Percentiles rank a stretch among this genome's conserved stretches.
Evolutionary conservation across 2,113 vertebrate species (phyloP).

Genomic region (Bufo gargarizans): DNA sequence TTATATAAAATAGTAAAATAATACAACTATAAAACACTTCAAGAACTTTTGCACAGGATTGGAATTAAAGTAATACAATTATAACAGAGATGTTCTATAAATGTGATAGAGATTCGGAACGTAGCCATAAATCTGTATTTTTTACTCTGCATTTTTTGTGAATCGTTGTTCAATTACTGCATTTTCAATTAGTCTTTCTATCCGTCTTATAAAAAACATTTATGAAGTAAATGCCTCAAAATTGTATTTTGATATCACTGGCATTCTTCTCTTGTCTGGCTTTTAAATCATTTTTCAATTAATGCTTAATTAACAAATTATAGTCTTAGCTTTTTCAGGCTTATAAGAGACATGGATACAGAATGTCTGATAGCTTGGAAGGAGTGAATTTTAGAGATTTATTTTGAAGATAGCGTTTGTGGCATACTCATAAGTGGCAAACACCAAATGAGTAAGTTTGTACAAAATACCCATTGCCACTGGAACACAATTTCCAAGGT

Average conservation of each 20-base stretch:
- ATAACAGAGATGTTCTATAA: background rate
- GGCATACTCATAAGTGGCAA: too few species aligned
- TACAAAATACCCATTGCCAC: background rate
- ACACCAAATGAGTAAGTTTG: background rate
- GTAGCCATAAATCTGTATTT: background rate
- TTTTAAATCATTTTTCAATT: slow-evolving; percentile 31
- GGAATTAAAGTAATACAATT: background rate
- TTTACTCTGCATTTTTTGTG: background rate
- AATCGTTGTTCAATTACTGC: slow-evolving; percentile 20
- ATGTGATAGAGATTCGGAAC: background rate
- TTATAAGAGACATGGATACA: background rate
- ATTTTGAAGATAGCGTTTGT: background rate
- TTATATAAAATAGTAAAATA: background rate
- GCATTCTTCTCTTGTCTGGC: slow-evolving; percentile 14
- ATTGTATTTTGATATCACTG: slow-evolving; percentile 16
- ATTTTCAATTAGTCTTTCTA: slow-evolving; percentile 21
- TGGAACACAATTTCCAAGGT: background rate
- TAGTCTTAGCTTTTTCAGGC: background rate
- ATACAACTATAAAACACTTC: background rate
- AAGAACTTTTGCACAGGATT: background rate
- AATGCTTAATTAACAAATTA: slow-evolving; percentile 26
- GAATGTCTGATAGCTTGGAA: background rate
- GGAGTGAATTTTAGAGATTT: background rate
- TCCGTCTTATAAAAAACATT: background rate
- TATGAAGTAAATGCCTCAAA: slow-evolving; percentile 18